Evolutionary conservation across 2,113 vertebrate genomes (phyloP).

Genomic region (Pachyramphus minor): DNA sequence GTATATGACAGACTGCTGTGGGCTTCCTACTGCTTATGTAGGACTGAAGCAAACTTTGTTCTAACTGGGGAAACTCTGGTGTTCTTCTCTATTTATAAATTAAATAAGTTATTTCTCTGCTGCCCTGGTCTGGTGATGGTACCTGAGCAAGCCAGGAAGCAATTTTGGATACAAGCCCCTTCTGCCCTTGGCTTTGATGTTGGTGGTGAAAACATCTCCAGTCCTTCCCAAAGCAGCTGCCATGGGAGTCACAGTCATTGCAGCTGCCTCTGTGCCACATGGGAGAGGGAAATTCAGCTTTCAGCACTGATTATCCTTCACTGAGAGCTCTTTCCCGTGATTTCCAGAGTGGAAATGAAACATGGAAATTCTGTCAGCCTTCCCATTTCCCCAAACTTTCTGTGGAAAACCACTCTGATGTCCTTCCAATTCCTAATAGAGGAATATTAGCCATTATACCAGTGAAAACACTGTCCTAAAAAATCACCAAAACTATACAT

Average conservation of each 20-base stretch:
- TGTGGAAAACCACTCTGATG: neutral
- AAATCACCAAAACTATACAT: neutral
- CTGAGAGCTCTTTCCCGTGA: neutral
- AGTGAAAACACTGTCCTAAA: neutral
- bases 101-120: neutral
- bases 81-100: neutral
- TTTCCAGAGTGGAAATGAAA: neutral
- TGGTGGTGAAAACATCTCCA: neutral
- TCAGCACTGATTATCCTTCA: neutral
- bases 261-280: neutral
- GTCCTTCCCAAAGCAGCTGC: neutral
- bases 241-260: neutral
- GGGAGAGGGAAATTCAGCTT: neutral
- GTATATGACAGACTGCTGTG: rapidly evolving
- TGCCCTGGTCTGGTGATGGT: neutral
- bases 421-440: neutral
- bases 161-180: neutral
- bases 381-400: neutral
- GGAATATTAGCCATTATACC: neutral
- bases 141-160: neutral
- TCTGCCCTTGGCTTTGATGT: neutral
- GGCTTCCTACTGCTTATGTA: rapidly evolving
- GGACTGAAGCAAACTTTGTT: neutral
- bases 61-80: neutral
- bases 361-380: neutral